phyloP scores from a whole-genome alignment of 2,113 vertebrate genomes.

The Chauna torquata region DNA sequence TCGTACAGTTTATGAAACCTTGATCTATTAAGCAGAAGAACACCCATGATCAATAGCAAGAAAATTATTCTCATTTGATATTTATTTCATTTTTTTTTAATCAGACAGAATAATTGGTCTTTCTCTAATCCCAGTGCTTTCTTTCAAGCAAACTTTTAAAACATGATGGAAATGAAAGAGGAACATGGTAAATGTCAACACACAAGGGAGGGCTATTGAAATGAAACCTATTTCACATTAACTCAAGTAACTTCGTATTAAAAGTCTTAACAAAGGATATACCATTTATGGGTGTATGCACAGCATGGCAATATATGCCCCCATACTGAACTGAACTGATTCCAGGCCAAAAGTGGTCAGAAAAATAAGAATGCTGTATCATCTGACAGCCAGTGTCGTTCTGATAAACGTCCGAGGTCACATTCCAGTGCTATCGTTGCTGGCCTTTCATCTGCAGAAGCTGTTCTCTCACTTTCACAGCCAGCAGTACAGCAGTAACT shows the following conservation, averaged over 20 bases:
- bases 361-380: background rate
- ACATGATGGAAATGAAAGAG: background rate
- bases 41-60: background rate
- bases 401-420: background rate
- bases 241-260: background rate
- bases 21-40: background rate
- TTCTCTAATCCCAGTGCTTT: background rate
- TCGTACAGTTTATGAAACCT: background rate
- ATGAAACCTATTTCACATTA: background rate
- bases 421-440: slow-evolving; percentile 30
- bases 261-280: background rate
- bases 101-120: background rate
- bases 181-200: background rate
- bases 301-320: background rate
- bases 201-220: background rate
- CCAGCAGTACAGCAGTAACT: background rate
- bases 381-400: background rate
- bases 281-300: background rate
- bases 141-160: background rate
- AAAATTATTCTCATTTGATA: background rate
- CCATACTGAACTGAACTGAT: background rate
- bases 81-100: background rate
- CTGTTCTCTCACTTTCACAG: background rate
- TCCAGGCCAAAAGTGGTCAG: background rate
- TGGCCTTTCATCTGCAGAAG: slow-evolving; percentile 14